These are phyloP conservation scores for Denticeps clupeoides DNA, from an alignment of 2,797 vertebrate genomes.

Conservation along the genomic window DNA sequence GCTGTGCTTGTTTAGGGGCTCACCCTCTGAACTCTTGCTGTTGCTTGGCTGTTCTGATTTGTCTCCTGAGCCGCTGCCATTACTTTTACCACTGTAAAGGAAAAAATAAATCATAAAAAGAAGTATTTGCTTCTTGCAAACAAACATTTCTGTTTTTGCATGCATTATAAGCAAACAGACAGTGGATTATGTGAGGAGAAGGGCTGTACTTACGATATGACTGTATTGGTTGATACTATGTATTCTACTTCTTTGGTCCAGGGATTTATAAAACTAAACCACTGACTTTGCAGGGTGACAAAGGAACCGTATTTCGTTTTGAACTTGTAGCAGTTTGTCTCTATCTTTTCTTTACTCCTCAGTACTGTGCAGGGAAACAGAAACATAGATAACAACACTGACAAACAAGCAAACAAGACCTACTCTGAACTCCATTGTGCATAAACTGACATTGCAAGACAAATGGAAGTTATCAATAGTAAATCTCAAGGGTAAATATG, in stretches of 20 bases:
- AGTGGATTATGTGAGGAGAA: background rate
- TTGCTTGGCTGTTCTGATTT: constrained; percentile 45
- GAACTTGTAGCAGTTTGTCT: constrained; percentile 88
- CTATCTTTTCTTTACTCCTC: constrained; percentile 87
- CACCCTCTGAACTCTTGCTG: constrained; percentile 57
- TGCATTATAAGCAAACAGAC: background rate
- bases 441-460: too few relatives aligned
- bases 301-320: constrained; percentile 87
- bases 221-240: constrained; percentile 91
- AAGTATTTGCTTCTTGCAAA: background rate
- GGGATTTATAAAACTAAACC: constrained; percentile 97
- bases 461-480: too few relatives aligned
- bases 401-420: background rate
- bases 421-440: too few relatives aligned
- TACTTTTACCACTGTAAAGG: constrained; percentile 38
- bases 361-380: constrained; percentile 58
- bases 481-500: too few relatives aligned
- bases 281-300: constrained; percentile 83
- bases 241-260: constrained; percentile 98
- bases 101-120: background rate
- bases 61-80: constrained; percentile 42
- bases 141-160: background rate
- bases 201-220: constrained; percentile 78
- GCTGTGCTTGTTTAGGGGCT: constrained; percentile 12
- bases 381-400: background rate